Percentiles rank a stretch among this genome's conserved stretches.
These are phyloP conservation scores for Ceratina australensis DNA, from an alignment of 1,140 invertebrate species.

Conservation along the genomic window DNA sequence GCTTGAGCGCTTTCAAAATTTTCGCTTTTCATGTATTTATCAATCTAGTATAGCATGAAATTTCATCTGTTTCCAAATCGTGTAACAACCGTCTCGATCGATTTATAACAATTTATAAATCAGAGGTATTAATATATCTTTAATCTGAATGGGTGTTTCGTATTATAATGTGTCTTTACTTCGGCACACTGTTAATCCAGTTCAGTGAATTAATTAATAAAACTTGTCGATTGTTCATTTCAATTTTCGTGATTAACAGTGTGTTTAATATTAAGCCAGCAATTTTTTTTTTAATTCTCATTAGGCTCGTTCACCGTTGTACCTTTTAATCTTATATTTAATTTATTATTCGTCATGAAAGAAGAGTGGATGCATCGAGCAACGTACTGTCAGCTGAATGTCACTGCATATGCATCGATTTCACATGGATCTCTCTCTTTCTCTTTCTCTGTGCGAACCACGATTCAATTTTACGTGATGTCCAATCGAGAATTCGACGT, in stretches of 20 bases:
- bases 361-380: conserved; percentile 32
- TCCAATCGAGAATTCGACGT: conserved; percentile 4
- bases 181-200: too few species aligned
- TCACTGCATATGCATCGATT: conserved; percentile 29
- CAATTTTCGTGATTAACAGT: too few species aligned
- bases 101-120: too few species aligned
- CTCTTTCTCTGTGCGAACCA: background rate
- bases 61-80: conserved; percentile 8
- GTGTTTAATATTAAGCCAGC: background rate
- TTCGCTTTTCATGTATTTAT: conserved; percentile 41
- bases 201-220: too few species aligned
- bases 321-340: background rate
- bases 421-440: conserved; percentile 14
- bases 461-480: too few species aligned
- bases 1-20: conserved; percentile 45
- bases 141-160: conserved; percentile 6
- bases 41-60: conserved; percentile 42
- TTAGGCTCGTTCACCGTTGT: background rate
- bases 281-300: background rate
- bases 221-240: too few species aligned
- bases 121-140: background rate
- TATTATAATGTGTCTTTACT: background rate
- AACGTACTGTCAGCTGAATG: conserved; percentile 34
- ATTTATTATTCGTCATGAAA: conserved; percentile 9
- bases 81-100: background rate